A percentile compares a stretch with the other conserved stretches of the same genome.
Conservation (phyloP, 2,797 vertebrate species). For the Fratercula arctica region DNA sequence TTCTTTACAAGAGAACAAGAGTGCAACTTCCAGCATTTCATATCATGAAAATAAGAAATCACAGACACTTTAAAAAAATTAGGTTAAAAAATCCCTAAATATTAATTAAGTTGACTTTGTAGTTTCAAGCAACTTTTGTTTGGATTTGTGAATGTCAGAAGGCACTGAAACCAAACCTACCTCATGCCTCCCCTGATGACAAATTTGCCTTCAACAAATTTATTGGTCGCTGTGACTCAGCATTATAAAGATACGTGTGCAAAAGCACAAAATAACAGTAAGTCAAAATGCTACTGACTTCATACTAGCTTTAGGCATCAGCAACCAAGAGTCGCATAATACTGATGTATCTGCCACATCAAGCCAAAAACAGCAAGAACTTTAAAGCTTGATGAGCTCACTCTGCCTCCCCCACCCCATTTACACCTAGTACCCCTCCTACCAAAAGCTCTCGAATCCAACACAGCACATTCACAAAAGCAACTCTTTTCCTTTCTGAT, state of each 20-base stretch:
- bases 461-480: neutral
- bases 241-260: neutral
- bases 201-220: neutral
- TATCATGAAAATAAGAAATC: neutral
- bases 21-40: neutral
- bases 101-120: neutral
- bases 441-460: neutral
- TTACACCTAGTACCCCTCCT: neutral
- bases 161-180: neutral
- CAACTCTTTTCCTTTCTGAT: neutral
- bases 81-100: neutral
- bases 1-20: neutral
- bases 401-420: neutral
- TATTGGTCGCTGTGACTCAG: conserved; percentile 19
- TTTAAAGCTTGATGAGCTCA: neutral
- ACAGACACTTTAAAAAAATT: neutral
- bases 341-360: neutral
- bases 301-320: neutral
- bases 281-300: neutral
- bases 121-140: neutral
- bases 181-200: neutral
- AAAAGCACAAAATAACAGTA: neutral
- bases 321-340: neutral
- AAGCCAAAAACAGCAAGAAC: neutral
- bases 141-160: neutral